A percentile compares a stretch with the other conserved stretches of the same genome.
phyloP scores from a whole-genome alignment of 2,888 invertebrate species.

The Hanleya hanleyi region DNA sequence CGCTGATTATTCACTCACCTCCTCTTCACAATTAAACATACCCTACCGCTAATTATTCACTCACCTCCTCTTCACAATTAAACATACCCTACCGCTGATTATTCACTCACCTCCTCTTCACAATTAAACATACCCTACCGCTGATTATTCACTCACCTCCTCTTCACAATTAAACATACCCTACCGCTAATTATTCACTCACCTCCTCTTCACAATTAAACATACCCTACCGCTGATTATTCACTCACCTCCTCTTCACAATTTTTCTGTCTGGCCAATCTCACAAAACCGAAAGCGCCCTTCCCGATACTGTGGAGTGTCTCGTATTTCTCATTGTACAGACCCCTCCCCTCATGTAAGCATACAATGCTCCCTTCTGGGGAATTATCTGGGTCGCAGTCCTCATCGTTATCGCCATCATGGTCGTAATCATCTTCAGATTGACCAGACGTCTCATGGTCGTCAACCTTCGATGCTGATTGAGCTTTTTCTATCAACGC shows the following conservation, averaged over 20 bases:
- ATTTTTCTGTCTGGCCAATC: slow-evolving; percentile 79
- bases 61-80: too few relatives aligned
- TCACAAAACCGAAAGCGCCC: slow-evolving; percentile 84
- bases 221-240: too few relatives aligned
- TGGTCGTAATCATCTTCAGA: background rate
- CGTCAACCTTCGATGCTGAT: slow-evolving; percentile 44
- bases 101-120: too few relatives aligned
- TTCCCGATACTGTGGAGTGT: slow-evolving; percentile 82
- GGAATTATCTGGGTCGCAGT: background rate
- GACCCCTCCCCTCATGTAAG: slow-evolving; percentile 35
- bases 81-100: too few relatives aligned
- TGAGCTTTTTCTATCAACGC: slow-evolving; percentile 44
- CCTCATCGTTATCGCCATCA: background rate
- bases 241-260: slow-evolving; percentile 76
- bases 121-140: too few relatives aligned
- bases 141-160: too few relatives aligned
- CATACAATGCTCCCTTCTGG: slow-evolving; percentile 23
- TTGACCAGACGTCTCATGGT: background rate
- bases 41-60: too few relatives aligned
- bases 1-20: too few relatives aligned
- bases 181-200: too few relatives aligned
- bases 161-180: too few relatives aligned
- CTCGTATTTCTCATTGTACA: slow-evolving; percentile 77
- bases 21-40: too few relatives aligned
- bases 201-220: too few relatives aligned